These are phyloP conservation scores for Leptinotarsa tumamoca DNA, from an alignment of 2,888 invertebrate species.

Conservation along the genomic window DNA sequence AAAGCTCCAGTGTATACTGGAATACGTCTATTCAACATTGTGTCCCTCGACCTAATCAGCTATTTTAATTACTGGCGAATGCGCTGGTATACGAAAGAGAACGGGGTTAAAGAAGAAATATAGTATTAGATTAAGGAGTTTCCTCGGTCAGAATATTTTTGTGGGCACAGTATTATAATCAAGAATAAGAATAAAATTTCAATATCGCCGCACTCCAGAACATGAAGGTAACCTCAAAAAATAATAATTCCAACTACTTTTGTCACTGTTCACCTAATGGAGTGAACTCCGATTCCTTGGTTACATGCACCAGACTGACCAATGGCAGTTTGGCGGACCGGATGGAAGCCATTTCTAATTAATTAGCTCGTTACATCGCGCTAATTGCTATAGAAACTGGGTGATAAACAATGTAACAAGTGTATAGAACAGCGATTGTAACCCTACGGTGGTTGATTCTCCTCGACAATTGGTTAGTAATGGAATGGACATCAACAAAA, in stretches of 20 bases:
- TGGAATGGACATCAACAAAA: constrained; percentile 7
- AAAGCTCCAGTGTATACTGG: no score
- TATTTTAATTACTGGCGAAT: no score
- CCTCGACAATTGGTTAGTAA: constrained; percentile 27
- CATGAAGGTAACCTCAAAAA: neutral
- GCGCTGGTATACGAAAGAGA: no score
- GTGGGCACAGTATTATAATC: no score
- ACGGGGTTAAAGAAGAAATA: no score
- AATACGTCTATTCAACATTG: no score
- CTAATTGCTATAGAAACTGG: constrained; percentile 45
- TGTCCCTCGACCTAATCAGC: no score
- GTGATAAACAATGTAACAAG: constrained; percentile 49
- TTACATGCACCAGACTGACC: constrained; percentile 3
- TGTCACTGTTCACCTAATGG: neutral
- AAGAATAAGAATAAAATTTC: no score
- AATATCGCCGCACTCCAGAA: no score
- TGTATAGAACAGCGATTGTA: constrained; percentile 45
- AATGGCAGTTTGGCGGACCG: constrained; percentile 9
- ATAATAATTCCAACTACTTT: neutral
- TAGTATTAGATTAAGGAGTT: no score
- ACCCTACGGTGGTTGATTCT: constrained; percentile 34
- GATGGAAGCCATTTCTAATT: constrained; percentile 34
- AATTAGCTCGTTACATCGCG: constrained; percentile 47
- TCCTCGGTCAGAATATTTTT: no score
- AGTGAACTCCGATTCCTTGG: neutral